Conservation (phyloP, 2,797 vertebrate species). For the Dermochelys coriacea region DNA sequence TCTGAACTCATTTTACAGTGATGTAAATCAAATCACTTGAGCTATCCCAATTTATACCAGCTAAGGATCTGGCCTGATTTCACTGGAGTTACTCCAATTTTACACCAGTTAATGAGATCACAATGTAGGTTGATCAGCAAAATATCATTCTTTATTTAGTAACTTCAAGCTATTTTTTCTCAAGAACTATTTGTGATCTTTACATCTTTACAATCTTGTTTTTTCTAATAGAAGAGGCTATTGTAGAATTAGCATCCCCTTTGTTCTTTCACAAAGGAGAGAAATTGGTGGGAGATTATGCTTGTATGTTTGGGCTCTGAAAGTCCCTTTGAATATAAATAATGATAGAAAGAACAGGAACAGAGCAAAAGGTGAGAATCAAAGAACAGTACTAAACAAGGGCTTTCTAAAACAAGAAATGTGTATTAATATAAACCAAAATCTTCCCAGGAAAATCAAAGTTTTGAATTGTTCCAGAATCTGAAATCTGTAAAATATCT, state of each 20-base stretch:
- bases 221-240: not conserved
- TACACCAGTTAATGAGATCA: not conserved
- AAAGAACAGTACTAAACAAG: not conserved
- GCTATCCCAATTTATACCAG: not conserved
- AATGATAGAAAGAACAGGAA: not conserved
- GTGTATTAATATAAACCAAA: not conserved
- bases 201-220: not conserved
- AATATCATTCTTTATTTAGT: not conserved
- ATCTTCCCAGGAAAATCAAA: not conserved
- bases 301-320: not conserved
- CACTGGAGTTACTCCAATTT: not conserved
- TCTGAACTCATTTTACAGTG: not conserved
- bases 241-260: not conserved
- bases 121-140: not conserved
- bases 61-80: not conserved
- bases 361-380: not conserved
- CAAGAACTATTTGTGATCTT: accelerated
- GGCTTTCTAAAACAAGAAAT: not conserved
- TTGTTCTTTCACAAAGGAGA: not conserved
- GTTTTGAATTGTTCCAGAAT: not conserved
- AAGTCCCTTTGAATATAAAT: not conserved
- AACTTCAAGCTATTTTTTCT: not conserved
- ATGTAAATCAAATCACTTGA: not conserved
- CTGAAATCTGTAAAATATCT: not conserved
- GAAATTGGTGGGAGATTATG: not conserved